Base-by-base conservation (phyloP, 2,797 vertebrate species). In the Acipenser oxyrinchus region DNA sequence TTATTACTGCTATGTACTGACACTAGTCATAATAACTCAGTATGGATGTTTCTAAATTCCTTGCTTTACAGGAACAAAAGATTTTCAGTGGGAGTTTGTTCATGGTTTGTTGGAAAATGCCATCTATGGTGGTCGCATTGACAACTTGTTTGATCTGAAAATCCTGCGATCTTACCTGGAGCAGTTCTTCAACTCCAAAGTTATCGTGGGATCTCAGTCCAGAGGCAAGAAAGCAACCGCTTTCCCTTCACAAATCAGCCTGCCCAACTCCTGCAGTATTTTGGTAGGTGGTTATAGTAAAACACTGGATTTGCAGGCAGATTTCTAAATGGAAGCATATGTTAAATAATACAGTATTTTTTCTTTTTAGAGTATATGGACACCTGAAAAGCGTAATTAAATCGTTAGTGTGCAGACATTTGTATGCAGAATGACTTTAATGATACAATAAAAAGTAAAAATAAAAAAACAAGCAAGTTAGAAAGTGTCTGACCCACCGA, bases 121-220 rank as follows among this genome's bases (percentile, higher is more conserved):
- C 68, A 93, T 99, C 83, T 99, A 99, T 65, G 96, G 96, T 48
- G 96, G 96, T 51, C 93, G 93, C 60, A 86, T 99, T 12, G 96
- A 99, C 81, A 97, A 97, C 77, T 87, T 83, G 62, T 96, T 93
- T 49, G 96, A 99, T 85, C 92, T 95, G 70, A 86, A 89, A 68
- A 89, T 99, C 79, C 88, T 99, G 72, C 93, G 93, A 5, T 98
- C 94, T 51, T 98, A 98, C 79, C 84, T 99, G 70, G 92, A 95
- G 70, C 93, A 95, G 78, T 96, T 94, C 83, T 99, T 98, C 79
- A 95, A 88, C 67, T 77, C 90, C 48, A 87, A 68, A n/a, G 65
- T 92, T 68, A 79, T 88, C 70, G 87, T 89, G 11, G 53, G 8
- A 66, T 76, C 87, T 67, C 81, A 74, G 55, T 69, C 86, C 69